Base-by-base conservation (phyloP, 2,888 invertebrate species). In the Pseudoips prasinana region DNA sequence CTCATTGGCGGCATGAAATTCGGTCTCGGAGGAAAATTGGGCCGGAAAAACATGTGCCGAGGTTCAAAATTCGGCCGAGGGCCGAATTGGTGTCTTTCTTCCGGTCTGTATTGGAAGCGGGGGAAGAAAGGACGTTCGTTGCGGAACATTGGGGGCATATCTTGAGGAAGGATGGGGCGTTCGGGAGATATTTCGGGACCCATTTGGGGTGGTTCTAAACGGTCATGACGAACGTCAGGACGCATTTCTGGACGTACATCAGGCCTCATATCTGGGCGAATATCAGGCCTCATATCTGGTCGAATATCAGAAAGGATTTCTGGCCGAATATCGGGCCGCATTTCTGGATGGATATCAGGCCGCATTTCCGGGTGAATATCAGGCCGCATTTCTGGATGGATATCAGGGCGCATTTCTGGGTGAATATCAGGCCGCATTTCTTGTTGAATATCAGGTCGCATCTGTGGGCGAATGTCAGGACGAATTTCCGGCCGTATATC, bases 161-260 rank as follows among this genome's bases (percentile, higher is more conserved):
- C 65, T 11, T 57, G 64, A 0, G 61, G 63, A 0, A 63, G 19
- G 0, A 70, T 54, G 0, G 61, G 59, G 0, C 69, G 48, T 10
- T 75, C 75, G 0, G 73, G 75, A 0, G 70, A 65, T 8, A 68
- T 49, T 8, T 69, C 66, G 1, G 68, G 65, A 0, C 58, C 55
- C 46, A 64, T 59, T 24, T 50, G 60, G 0, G 56, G 56, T 1
- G 33, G 40, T n/a, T 55, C 55, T 1, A 28, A 8, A 4, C 41
- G 33, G 7, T 46, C 46, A 0, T 42, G 55, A 10, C 28, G 36
- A 8, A 32, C 29, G 7, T 51, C 44, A 0, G 44, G 44, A 0
- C 46, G 50, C n/a, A 51, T 27, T 7, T 58, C 57, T 1, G 48
- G 47, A 0, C 34, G 39, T 5, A 58, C 38, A 0, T 61, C 59